phyloP scores from a whole-genome alignment of 2,113 vertebrate species.

The Caranx melampygus region DNA sequence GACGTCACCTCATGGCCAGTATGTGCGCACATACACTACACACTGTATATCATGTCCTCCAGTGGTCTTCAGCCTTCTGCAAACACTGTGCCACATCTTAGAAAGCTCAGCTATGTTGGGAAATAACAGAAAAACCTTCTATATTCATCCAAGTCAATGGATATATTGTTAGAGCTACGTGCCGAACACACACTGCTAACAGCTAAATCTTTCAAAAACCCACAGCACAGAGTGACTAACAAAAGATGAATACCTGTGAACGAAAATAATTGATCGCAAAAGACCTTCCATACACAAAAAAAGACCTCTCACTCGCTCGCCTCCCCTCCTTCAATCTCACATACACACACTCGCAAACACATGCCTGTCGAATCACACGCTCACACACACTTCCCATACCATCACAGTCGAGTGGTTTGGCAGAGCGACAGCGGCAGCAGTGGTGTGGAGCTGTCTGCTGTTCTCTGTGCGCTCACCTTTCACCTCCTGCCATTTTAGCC shows the following conservation, averaged over 20 bases:
- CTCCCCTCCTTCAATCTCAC: constrained; percentile 4
- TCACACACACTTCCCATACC: constrained; percentile 54
- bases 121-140: constrained; percentile 41
- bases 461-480: constrained; percentile 80
- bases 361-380: constrained; percentile 24
- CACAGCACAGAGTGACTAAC: constrained; percentile 34
- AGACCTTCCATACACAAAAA: constrained; percentile 41
- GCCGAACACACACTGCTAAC: constrained; percentile 38
- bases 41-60: too few relatives aligned
- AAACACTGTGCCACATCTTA: constrained; percentile 12
- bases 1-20: too few relatives aligned
- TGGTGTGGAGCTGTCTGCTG: constrained; percentile 71
- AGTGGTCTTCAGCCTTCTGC: background rate
- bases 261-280: constrained; percentile 50
- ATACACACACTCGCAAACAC: constrained; percentile 18
- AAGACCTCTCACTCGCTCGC: constrained; percentile 6
- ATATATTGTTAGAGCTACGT: constrained; percentile 43
- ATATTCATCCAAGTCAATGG: constrained; percentile 50
- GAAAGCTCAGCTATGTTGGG: constrained; percentile 9
- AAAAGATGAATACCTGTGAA: constrained; percentile 40
- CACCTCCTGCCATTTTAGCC: constrained; percentile 83
- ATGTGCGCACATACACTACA: too few relatives aligned
- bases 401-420: constrained; percentile 77
- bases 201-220: constrained; percentile 40
- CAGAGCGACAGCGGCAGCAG: constrained; percentile 72